Evolutionary conservation across 2,113 vertebrate genomes (phyloP).

Genomic region (Cynoglossus semilaevis): DNA sequence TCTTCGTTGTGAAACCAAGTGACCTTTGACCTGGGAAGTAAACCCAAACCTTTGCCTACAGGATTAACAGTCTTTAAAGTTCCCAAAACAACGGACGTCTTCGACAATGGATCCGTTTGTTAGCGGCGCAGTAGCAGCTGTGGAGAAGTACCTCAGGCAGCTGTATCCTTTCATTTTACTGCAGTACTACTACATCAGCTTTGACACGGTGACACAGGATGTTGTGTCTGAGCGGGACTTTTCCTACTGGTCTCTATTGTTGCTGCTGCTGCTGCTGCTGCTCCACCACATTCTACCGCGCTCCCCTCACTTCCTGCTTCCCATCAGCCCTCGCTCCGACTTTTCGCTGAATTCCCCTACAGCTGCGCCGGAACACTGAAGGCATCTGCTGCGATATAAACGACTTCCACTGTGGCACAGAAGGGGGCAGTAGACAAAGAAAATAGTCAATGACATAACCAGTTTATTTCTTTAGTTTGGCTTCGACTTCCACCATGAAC

Average conservation of each 20-base stretch:
- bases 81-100: neutral
- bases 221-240: constrained; percentile 28
- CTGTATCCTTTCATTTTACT: constrained; percentile 16
- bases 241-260: constrained; percentile 6
- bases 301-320: constrained; percentile 53
- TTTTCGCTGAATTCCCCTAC: constrained; percentile 27
- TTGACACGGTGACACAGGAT: constrained; percentile 5
- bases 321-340: constrained; percentile 22
- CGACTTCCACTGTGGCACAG: too few species aligned
- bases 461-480: neutral
- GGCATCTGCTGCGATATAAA: constrained; percentile 33
- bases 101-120: neutral
- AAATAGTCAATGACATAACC: too few species aligned
- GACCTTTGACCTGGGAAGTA: neutral
- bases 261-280: constrained; percentile 1
- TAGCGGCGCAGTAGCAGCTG: too few species aligned
- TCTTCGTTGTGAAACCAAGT: too few species aligned
- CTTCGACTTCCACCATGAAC: neutral
- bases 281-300: constrained; percentile 7
- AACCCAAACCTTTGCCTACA: neutral
- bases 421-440: too few species aligned
- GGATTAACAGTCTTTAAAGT: constrained; percentile 6
- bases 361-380: constrained; percentile 52
- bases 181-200: neutral
- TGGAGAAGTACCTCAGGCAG: too few species aligned